Evolutionary conservation across 2,888 invertebrate species (phyloP).

Genomic region (Melipona beecheii): DNA sequence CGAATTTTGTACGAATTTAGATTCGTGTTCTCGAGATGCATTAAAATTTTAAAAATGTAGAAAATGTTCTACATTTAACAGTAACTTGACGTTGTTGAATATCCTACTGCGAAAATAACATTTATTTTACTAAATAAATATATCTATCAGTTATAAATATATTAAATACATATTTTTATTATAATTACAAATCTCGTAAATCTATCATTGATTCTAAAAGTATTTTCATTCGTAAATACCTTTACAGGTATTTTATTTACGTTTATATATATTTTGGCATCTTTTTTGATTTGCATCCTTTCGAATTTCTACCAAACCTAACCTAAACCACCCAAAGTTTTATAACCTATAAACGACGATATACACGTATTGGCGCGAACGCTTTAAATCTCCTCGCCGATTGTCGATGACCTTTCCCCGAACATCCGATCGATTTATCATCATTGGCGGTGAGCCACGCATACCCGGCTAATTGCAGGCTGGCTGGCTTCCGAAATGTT

Average conservation of each 20-base stretch:
- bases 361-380: background rate
- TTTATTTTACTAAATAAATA: no score
- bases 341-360: background rate
- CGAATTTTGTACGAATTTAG: no score
- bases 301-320: background rate
- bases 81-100: no score
- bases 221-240: background rate
- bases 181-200: no score
- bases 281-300: background rate
- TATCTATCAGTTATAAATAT: no score
- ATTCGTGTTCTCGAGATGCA: no score
- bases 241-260: background rate
- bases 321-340: background rate
- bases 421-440: slow-evolving; percentile 31
- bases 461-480: slow-evolving; percentile 30
- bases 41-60: no score
- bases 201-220: background rate
- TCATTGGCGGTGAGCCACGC: background rate
- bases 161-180: no score
- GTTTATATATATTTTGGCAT: background rate
- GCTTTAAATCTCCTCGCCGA: background rate
- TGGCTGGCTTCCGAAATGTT: slow-evolving; percentile 43
- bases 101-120: no score
- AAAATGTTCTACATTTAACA: no score
- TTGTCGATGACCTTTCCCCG: background rate